Conservation (phyloP, 2,113 vertebrate genomes). For the Phocoena phocoena region DNA sequence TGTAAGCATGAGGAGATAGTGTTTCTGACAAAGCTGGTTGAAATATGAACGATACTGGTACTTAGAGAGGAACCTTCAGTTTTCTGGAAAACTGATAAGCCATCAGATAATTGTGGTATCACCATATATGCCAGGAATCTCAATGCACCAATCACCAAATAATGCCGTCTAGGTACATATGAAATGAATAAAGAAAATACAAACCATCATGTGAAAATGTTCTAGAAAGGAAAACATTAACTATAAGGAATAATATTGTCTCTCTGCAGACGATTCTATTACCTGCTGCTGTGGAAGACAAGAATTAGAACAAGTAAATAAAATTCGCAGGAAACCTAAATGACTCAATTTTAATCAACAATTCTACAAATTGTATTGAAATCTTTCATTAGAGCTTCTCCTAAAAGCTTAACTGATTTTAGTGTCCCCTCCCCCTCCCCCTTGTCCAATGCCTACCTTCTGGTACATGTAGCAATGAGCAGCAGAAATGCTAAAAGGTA, state of each 20-base stretch:
- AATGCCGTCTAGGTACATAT: constrained; percentile 18
- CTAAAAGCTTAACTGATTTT: constrained; percentile 33
- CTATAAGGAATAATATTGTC: constrained; percentile 22
- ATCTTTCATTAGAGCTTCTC: constrained; percentile 55
- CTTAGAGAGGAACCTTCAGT: background rate
- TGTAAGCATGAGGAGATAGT: background rate
- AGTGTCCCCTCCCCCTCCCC: background rate
- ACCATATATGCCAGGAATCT: background rate
- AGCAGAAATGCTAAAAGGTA: constrained; percentile 63
- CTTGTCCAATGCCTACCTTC: constrained; percentile 37
- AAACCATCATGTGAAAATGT: constrained; percentile 32
- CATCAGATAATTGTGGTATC: background rate
- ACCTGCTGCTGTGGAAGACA: constrained; percentile 51
- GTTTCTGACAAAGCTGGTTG: background rate
- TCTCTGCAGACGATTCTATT: constrained; percentile 50
- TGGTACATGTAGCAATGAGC: constrained; percentile 67
- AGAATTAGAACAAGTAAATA: constrained; percentile 55
- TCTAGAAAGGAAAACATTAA: constrained; percentile 50
- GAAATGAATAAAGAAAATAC: constrained; percentile 53
- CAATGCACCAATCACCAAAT: constrained; percentile 4
- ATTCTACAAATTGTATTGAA: constrained; percentile 55
- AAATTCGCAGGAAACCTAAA: constrained; percentile 59
- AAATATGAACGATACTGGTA: background rate
- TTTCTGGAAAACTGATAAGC: constrained; percentile 31
- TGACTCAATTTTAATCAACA: constrained; percentile 61